These are phyloP conservation scores for Xestia sexstrigata DNA, from an alignment of 2,888 invertebrate genomes.

Conservation along the genomic window DNA sequence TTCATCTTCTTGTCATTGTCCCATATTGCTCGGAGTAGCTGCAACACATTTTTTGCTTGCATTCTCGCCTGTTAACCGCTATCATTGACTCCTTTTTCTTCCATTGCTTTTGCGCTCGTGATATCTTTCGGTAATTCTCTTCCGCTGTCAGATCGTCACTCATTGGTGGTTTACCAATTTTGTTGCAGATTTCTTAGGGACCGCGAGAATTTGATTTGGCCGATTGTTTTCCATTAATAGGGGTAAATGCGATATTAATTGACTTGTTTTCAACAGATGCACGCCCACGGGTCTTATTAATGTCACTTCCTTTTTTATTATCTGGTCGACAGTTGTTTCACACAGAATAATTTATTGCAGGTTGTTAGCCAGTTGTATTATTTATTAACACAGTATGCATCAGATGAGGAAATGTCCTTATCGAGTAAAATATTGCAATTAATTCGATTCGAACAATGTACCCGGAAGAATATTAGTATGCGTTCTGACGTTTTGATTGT, in stretches of 20 bases:
- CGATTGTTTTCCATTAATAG: neutral
- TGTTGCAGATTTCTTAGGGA: neutral
- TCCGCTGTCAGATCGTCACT: no score
- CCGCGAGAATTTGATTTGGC: neutral
- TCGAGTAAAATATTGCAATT: slow-evolving; percentile 50
- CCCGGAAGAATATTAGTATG: slow-evolving; percentile 64
- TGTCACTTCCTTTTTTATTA: no score
- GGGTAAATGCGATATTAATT: neutral
- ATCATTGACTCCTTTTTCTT: neutral
- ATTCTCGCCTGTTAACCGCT: neutral
- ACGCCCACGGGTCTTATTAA: neutral
- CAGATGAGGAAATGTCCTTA: slow-evolving; percentile 27
- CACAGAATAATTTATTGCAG: neutral
- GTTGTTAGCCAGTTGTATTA: neutral
- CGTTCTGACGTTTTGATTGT: slow-evolving; percentile 30
- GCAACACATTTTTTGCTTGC: neutral
- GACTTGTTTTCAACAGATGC: neutral
- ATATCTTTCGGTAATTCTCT: neutral
- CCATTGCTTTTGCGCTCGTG: neutral
- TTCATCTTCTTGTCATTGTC: neutral
- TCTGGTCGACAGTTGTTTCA: neutral
- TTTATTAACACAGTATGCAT: slow-evolving; percentile 19
- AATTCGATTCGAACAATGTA: slow-evolving; percentile 41
- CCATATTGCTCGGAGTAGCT: neutral
- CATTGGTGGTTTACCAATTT: neutral